phyloP scores from a whole-genome alignment of 2,797 vertebrate species.

The Paramormyrops hopkinsi region DNA sequence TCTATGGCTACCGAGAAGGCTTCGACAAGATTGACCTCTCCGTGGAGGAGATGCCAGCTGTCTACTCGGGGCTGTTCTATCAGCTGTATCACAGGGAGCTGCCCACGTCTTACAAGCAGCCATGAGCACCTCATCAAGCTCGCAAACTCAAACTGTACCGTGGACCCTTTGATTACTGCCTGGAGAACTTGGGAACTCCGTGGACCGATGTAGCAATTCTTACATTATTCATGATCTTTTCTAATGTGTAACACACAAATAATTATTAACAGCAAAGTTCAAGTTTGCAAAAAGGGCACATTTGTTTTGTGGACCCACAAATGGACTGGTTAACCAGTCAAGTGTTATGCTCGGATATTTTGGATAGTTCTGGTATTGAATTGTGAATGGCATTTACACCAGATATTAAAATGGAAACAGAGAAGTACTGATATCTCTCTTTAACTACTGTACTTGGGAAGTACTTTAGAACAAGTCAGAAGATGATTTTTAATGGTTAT shows the following conservation, averaged over 20 bases:
- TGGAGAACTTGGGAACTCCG: not conserved
- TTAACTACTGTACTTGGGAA: not conserved
- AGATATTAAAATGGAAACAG: not conserved
- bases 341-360: not conserved
- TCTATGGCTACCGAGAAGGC: constrained; percentile 70
- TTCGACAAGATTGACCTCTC: constrained; percentile 76
- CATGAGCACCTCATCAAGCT: constrained; percentile 20
- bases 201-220: not conserved
- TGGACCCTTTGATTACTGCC: not conserved
- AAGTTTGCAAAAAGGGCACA: constrained; percentile 3
- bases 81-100: constrained; percentile 81
- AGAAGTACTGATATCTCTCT: not conserved
- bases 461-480: not conserved
- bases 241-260: not conserved
- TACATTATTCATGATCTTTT: not conserved
- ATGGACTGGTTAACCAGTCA: not conserved
- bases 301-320: not conserved
- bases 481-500: not conserved
- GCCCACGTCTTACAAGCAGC: constrained; percentile 47
- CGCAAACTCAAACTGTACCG: not conserved
- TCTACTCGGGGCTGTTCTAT: constrained; percentile 75
- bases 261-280: not conserved
- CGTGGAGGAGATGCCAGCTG: constrained; percentile 72
- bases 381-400: not conserved
- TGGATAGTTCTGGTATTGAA: not conserved